Conservation (phyloP, 2,797 vertebrate genomes). For the Babyrousa celebensis region DNA sequence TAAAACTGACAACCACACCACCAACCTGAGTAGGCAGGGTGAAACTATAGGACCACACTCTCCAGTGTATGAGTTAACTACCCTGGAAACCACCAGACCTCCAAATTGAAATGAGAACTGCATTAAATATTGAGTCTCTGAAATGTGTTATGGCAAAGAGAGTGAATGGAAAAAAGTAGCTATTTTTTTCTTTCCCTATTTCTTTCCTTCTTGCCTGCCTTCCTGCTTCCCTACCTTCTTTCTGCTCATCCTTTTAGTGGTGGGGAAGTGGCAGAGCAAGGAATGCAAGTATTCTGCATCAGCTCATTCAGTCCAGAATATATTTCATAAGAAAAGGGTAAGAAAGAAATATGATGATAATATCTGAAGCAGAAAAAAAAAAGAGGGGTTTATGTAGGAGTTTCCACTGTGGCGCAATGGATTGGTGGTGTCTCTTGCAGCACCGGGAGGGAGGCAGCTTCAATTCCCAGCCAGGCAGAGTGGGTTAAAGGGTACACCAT, state of each 20-base stretch:
- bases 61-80: background rate
- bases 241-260: background rate
- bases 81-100: background rate
- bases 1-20: background rate
- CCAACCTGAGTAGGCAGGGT: background rate
- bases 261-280: background rate
- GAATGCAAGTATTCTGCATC: background rate
- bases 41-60: background rate
- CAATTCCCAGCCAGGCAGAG: no score
- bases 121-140: background rate
- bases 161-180: background rate
- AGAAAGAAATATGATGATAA: background rate
- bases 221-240: background rate
- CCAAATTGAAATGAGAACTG: background rate
- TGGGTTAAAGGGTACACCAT: no score
- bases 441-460: no score
- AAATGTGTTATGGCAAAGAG: background rate
- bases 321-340: background rate
- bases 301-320: background rate
- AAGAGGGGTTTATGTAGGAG: no score
- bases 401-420: no score
- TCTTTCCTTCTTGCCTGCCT: rapidly evolving
- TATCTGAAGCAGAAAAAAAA: background rate
- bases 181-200: rapidly evolving
- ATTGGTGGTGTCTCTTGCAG: no score